phyloP scores from a whole-genome alignment of 2,888 invertebrate species.

The Anaspis maculata region DNA sequence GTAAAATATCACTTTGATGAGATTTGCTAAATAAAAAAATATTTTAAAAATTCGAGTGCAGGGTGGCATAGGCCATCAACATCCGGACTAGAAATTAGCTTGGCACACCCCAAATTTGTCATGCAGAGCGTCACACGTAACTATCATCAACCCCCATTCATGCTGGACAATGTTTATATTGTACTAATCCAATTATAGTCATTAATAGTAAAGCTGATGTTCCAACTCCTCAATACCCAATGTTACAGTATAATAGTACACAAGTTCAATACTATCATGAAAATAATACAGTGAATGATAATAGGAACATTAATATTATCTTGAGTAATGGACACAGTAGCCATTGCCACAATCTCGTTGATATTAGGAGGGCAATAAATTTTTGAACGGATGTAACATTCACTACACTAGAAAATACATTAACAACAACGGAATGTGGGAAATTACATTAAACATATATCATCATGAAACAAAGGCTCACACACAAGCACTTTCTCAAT shows the following conservation, averaged over 20 bases:
- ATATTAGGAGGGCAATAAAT: conserved; percentile 33
- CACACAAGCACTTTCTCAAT: conserved; percentile 12
- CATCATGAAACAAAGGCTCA: conserved; percentile 20
- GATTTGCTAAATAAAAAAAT: conserved; percentile 23
- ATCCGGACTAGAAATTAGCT: conserved; percentile 38
- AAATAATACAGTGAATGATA: conserved; percentile 19
- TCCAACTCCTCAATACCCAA: conserved; percentile 13
- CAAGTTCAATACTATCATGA: conserved; percentile 19
- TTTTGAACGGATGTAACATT: conserved; percentile 38
- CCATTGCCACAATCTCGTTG: conserved; percentile 29
- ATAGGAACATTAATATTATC: conserved; percentile 22
- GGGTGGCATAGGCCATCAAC: conserved; percentile 23
- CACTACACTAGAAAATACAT: conserved; percentile 33
- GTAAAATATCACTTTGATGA: conserved; percentile 29
- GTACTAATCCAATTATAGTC: conserved; percentile 18
- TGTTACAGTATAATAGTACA: conserved; percentile 16
- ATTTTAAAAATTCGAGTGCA: too few species aligned
- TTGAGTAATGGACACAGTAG: conserved; percentile 17
- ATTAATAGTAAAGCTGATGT: conserved; percentile 13
- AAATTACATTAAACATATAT: conserved; percentile 25
- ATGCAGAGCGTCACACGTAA: conserved; percentile 14
- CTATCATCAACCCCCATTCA: conserved; percentile 12
- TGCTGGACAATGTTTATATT: conserved; percentile 19
- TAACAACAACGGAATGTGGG: conserved; percentile 25
- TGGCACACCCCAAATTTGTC: conserved; percentile 23